A percentile compares a stretch with the other conserved stretches of the same genome.
Evolutionary conservation across 2,797 vertebrate species (phyloP).

Genomic region (Carapus acus): DNA sequence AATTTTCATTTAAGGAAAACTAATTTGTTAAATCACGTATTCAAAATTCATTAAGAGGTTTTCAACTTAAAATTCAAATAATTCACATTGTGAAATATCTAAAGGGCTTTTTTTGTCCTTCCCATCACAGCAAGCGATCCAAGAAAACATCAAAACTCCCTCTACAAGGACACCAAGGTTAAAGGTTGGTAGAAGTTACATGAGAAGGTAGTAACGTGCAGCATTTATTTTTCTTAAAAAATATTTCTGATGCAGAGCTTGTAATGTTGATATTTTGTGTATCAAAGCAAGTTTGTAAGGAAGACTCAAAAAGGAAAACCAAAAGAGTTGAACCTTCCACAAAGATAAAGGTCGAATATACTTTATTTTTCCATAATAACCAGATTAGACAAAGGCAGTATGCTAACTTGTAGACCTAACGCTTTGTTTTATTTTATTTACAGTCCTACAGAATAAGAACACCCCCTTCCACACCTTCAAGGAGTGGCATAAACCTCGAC

Average conservation of each 20-base stretch:
- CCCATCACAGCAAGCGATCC: conserved; percentile 29
- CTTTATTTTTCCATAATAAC: conserved; percentile 27
- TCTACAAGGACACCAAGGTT: conserved; percentile 39
- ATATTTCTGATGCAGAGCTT: no score
- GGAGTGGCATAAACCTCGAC: conserved; percentile 78
- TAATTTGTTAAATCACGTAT: background rate
- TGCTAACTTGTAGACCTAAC: no score
- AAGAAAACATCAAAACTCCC: conserved; percentile 21
- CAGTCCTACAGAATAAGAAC: conserved; percentile 85
- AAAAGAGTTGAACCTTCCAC: conserved; percentile 33
- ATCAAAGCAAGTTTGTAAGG: conserved; percentile 37
- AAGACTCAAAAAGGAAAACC: conserved; percentile 43
- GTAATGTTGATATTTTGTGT: conserved; percentile 24
- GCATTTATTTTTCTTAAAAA: no score
- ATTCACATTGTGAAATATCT: no score
- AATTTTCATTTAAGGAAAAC: background rate
- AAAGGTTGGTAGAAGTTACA: conserved; percentile 56
- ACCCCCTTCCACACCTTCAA: conserved; percentile 71
- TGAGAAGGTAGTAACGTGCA: background rate
- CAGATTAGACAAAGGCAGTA: conserved; percentile 11
- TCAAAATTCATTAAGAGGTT: background rate
- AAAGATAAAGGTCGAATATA: conserved; percentile 64
- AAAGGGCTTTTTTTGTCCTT: background rate
- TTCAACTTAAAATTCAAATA: background rate
- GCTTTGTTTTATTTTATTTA: no score